Base-by-base conservation (phyloP, 2,797 vertebrate species). In the Kryptopterus vitreolus region DNA sequence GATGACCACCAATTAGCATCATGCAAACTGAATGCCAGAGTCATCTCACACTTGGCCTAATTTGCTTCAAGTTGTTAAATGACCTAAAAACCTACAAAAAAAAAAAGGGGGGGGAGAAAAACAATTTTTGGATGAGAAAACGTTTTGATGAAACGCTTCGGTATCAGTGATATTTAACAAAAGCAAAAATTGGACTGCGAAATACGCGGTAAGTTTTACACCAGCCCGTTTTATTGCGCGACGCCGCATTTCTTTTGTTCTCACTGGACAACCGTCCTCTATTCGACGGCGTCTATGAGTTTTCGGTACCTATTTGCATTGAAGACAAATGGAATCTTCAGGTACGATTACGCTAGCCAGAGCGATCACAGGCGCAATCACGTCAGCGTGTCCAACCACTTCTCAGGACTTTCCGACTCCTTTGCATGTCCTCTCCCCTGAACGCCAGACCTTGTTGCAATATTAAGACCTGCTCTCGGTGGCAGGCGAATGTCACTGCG, bases 381-480 rank as follows among this genome's bases (percentile, higher is more conserved):
- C 7, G 43, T 55, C 69, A n/a, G 20, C 9, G 35, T 24, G 48
- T 58, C 70, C 35, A 20, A 35, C 31, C 46, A 38, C 52, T 31
- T 61, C 38, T 31, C 46, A 31, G 31, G 50, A 35, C 20, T 35
- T n/a, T n/a, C n/a, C n/a, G 20, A n/a, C 20, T 69, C 52, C 31
- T 63, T 38, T 53, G 48, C 52, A 53, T 61, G 55, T 29, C 66
- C 16, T 69, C 52, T 35, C 26, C 52, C 77, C n/a, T 74, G 61
- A 43, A 43, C 24, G 33, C 61, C 71, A 80, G 70, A 26, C 70
- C 70, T 66, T 74, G 61, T 78, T 82, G 65, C 53, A 82, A 75
- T 82, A 78, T 82, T 68, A 82, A 79, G 81, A 79, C 55, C 80
- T 82, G 59, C 59, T 82, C 61, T 38, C 24, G 20, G 77, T 79